A percentile compares a stretch with the other conserved stretches of the same genome.
phyloP scores from a whole-genome alignment of 2,113 vertebrate genomes.

The Glaucomys volans region DNA sequence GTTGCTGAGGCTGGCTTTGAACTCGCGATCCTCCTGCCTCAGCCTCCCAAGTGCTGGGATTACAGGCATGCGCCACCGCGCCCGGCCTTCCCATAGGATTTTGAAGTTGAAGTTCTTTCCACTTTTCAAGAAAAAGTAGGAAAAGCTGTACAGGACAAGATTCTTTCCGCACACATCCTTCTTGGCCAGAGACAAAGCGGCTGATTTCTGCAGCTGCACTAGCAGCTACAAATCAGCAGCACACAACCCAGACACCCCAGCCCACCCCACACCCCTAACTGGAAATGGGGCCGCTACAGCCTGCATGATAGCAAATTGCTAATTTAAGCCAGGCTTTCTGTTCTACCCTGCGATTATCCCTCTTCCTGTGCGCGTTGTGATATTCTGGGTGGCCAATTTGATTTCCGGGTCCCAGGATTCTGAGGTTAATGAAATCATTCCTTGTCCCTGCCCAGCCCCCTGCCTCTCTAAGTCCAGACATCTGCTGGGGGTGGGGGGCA shows the following conservation, averaged over 20 bases:
- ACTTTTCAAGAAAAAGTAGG: neutral
- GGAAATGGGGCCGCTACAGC: slow-evolving; percentile 21
- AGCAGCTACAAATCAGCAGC: slow-evolving; percentile 65
- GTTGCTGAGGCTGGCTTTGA: no score
- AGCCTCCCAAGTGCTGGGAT: no score
- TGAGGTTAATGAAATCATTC: slow-evolving; percentile 75
- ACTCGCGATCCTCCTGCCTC: no score
- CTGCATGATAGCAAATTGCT: slow-evolving; percentile 18
- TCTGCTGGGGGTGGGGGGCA: slow-evolving; percentile 12
- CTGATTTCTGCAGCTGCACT: slow-evolving; percentile 74
- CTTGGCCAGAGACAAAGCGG: slow-evolving; percentile 25
- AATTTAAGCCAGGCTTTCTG: slow-evolving; percentile 68
- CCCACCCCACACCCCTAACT: neutral
- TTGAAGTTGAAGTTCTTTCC: slow-evolving; percentile 43
- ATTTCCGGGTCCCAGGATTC: slow-evolving; percentile 75
- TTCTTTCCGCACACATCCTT: neutral
- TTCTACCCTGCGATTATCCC: slow-evolving; percentile 54
- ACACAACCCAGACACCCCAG: slow-evolving; percentile 18
- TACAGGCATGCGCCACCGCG: no score
- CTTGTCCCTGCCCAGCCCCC: slow-evolving; percentile 43
- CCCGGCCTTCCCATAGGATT: neutral
- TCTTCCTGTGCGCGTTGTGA: slow-evolving; percentile 73
- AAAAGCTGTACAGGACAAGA: slow-evolving; percentile 11
- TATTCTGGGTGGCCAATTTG: slow-evolving; percentile 71
- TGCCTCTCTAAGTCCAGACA: slow-evolving; percentile 58